Base-by-base conservation (phyloP, 1,140 invertebrate species). In the Chironomus tepperi region DNA sequence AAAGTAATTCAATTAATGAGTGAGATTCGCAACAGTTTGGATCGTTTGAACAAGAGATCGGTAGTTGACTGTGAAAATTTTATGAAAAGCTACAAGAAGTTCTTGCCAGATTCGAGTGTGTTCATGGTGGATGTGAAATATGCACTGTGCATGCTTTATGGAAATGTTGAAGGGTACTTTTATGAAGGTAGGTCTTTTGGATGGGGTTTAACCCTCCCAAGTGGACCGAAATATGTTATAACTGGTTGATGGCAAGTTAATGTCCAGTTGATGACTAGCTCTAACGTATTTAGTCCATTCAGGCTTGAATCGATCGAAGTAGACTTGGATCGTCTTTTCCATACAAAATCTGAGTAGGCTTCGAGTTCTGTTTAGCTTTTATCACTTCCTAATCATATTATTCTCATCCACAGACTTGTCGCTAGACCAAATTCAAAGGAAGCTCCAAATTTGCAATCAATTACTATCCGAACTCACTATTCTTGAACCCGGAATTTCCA, bases 61-160 rank as follows among this genome's bases (percentile, higher is more conserved):
- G 86, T 88, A 0, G 77, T 80, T 24, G 81, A 82, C 1, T 85
- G 88, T 18, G 89, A 90, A 81, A 83, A 86, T 1, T 89, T 91
- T 76, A 82, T 91, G 15, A 79, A 87, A 75, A 87, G 88, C 76
- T 84, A 83, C 57, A 80, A 84, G 43, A 79, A 78, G 47, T 83
- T 86, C 7, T 78, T 91, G 42, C 88, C 89, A 80, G 85, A 87
- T 9, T 87, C 83, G 43, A 90, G 91, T 76, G 87, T 86, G 77
- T 85, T 89, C 76, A 80, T 88, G 1, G 80, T 89, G n/a, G 85
- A 89, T 78, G 85, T 88, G 2, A 91, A 91, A 79, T 85, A 89
- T 76, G 86, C 87, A 0, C 81, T 91, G 18, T 83, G 85, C 19
- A 88, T 90, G 79, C 82, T 90, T 75, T 90, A 90, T 80, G 89